phyloP scores from a whole-genome alignment of 1,140 invertebrate species.

The Brachionus koreanus region DNA sequence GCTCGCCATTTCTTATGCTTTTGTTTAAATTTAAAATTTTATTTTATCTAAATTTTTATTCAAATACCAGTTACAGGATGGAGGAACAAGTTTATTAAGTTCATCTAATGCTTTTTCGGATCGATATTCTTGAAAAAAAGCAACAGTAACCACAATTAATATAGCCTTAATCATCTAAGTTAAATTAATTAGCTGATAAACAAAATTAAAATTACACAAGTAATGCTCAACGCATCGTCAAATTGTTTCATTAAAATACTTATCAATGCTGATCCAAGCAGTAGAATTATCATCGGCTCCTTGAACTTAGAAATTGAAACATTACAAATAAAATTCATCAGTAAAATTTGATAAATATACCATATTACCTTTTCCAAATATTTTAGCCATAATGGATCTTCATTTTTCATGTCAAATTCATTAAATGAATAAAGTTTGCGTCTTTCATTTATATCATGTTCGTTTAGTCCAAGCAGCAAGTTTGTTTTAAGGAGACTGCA shows the following conservation, averaged over 20 bases:
- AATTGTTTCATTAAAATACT: slow-evolving; percentile 93
- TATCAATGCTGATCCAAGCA: slow-evolving; percentile 89
- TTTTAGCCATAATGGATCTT: slow-evolving; percentile 94
- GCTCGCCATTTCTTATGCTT: slow-evolving; percentile 72
- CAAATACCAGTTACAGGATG: slow-evolving; percentile 60
- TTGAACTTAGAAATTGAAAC: slow-evolving; percentile 70
- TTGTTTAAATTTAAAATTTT: not conserved
- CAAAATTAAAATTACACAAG: slow-evolving; percentile 69
- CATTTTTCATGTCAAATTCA: slow-evolving; percentile 85
- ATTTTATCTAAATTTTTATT: not conserved
- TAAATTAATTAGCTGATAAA: not conserved
- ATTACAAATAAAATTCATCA: not conserved
- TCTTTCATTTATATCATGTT: not conserved
- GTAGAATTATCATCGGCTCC: slow-evolving; percentile 89
- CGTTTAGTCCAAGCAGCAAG: not conserved
- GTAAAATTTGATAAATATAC: not conserved
- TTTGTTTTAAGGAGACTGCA: not conserved
- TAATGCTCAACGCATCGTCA: slow-evolving; percentile 97
- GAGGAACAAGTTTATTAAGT: slow-evolving; percentile 92
- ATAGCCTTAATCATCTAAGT: slow-evolving; percentile 65
- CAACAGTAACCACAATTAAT: slow-evolving; percentile 95
- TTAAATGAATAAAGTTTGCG: slow-evolving; percentile 64
- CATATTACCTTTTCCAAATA: slow-evolving; percentile 76
- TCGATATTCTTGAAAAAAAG: slow-evolving; percentile 95
- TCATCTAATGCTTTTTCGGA: slow-evolving; percentile 99